These are phyloP conservation scores for Channa maculata DNA, from an alignment of 2,113 vertebrate species.

Conservation along the genomic window DNA sequence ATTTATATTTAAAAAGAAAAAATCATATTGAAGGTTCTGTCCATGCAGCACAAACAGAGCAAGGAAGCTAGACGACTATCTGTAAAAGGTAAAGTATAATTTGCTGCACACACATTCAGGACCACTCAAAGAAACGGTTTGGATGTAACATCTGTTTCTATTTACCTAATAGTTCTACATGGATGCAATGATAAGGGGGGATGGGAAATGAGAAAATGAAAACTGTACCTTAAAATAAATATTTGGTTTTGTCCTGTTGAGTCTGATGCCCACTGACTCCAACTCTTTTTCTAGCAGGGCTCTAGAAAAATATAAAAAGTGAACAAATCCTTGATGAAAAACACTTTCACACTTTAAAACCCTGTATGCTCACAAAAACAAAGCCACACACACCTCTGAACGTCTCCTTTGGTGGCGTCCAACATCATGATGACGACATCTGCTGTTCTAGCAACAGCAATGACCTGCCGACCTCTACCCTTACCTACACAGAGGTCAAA, in stretches of 20 bases:
- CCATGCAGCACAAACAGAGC: too few relatives aligned
- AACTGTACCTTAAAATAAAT: constrained; percentile 97
- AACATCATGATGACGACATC: constrained; percentile 99
- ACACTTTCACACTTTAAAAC: background rate
- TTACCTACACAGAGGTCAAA: constrained; percentile 84
- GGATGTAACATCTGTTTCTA: too few relatives aligned
- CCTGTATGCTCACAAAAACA: background rate
- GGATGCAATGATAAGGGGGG: too few relatives aligned
- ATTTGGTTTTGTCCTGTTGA: constrained; percentile 95
- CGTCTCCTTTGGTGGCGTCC: constrained; percentile 97
- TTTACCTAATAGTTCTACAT: too few relatives aligned
- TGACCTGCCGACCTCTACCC: constrained; percentile 96
- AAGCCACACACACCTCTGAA: constrained; percentile 87
- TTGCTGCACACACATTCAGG: too few relatives aligned
- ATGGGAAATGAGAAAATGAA: background rate
- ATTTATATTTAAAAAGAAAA: too few relatives aligned
- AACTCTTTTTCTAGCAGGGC: constrained; percentile 94
- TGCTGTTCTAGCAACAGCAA: constrained; percentile 95
- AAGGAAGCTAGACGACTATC: too few relatives aligned
- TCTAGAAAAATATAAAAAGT: constrained; percentile 72
- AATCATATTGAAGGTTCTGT: too few relatives aligned
- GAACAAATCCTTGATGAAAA: background rate
- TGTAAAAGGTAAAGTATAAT: too few relatives aligned
- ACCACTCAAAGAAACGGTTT: too few relatives aligned
- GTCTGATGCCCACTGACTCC: constrained; percentile 96